Base-by-base conservation (phyloP, 2,113 vertebrate genomes). In the Phrynosoma blainvillii region DNA sequence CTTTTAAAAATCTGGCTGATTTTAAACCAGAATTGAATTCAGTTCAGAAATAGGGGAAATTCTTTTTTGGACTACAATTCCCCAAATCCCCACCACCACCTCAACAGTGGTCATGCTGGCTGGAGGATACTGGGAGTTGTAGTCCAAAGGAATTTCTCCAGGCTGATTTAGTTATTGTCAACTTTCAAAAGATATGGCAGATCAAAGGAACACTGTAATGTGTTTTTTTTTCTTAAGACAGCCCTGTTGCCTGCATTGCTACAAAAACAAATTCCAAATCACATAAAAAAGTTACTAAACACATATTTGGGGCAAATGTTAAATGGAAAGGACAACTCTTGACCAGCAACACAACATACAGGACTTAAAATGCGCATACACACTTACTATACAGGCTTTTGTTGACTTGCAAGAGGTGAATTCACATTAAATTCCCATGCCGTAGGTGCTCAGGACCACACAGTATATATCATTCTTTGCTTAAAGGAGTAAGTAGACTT, bases 281-380 rank as follows among this genome's bases (percentile, higher is more conserved):
- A 87, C 87, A 11, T 25, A 16, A 18, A 62, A 62, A 88, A 88
- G 73, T 88, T 84, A 84, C 77, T 78, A 68, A 77, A 82, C 74
- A 78, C 74, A 36, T 68, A 88, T 68, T 78, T 54, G 83, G 74
- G 87, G 84, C 87, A 78, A 77, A 30, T 77, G 81, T 76, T 77
- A 84, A 70, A 77, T 47, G 73, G 74, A 21, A 52, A 18, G 27
- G 62, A 77, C 74, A 77, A n/a, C 73, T 83, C 80, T 47, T 56
- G 80, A 47, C 66, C 59, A 79, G 75, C 62, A 68, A 68, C n/a
- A 74, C 68, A 56, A 84, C 81, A 78, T 77, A 88, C 59, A 77
- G 62, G 81, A 70, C 74, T 87, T 88, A 30, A 88, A 77, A 74
- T 32, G 56, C 76, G 71, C 40, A 32, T 80, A 36, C 65, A 62